Conservation (phyloP, 2,888 invertebrate genomes). For the Cinara cedri region DNA sequence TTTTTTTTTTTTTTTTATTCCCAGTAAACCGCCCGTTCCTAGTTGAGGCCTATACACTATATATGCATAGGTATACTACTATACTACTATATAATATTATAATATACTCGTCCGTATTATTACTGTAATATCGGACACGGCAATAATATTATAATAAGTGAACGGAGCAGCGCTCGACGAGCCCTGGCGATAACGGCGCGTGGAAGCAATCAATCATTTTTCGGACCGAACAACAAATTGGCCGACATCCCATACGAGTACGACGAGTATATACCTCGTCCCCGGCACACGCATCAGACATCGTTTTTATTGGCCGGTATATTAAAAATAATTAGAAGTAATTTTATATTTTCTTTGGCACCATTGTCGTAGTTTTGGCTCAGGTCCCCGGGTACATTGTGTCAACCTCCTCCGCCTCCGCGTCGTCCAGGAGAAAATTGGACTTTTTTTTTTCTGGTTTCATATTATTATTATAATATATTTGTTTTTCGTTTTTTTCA, state of each 20-base stretch:
- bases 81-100: no score
- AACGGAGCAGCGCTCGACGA: not conserved
- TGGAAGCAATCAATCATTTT: constrained; percentile 40
- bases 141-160: not conserved
- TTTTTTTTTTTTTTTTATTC: no score
- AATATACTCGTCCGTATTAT: no score
- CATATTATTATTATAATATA: not conserved
- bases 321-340: constrained; percentile 55
- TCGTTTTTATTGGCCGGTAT: constrained; percentile 45
- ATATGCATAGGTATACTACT: no score
- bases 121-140: not conserved
- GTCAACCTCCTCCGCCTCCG: constrained; percentile 14
- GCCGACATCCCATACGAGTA: constrained; percentile 34
- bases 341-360: constrained; percentile 56
- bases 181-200: not conserved
- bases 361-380: constrained; percentile 53
- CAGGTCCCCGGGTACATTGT: constrained; percentile 26
- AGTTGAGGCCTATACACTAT: no score
- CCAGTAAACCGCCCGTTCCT: no score
- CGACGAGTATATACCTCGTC: not conserved
- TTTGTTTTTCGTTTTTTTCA: not conserved
- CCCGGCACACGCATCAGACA: not conserved
- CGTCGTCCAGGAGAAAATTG: no score
- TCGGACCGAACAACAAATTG: constrained; percentile 47
- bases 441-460: not conserved